Percentiles rank a stretch among this genome's conserved stretches.
phyloP scores from a whole-genome alignment of 1,140 invertebrate genomes.

The Cydia amplana region DNA sequence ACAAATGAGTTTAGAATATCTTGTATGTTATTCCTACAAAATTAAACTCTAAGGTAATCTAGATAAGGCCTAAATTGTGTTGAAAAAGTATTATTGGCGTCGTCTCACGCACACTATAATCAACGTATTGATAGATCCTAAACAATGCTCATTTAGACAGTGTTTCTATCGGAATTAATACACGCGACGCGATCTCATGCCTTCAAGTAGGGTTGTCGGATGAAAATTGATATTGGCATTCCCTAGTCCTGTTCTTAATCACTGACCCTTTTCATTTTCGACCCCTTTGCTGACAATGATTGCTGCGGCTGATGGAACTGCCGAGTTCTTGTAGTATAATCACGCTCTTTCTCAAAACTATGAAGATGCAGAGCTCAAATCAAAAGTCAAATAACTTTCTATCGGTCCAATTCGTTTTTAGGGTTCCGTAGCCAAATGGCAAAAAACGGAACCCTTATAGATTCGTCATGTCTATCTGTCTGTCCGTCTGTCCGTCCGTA shows the following conservation, averaged over 20 bases:
- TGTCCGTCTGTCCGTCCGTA: no score
- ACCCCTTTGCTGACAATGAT: no score
- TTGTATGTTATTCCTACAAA: background rate
- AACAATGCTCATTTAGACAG: slow-evolving; percentile 25
- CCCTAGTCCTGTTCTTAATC: background rate
- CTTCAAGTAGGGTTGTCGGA: slow-evolving; percentile 3
- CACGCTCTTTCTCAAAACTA: no score
- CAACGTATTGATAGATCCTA: slow-evolving; percentile 24
- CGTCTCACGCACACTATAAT: slow-evolving; percentile 15
- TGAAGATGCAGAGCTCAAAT: no score
- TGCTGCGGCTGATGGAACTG: no score
- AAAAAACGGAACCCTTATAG: no score
- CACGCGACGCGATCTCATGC: slow-evolving; percentile 27
- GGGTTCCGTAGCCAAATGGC: no score
- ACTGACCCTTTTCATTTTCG: background rate
- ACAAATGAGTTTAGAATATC: slow-evolving; percentile 28
- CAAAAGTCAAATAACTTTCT: no score
- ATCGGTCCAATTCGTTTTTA: no score
- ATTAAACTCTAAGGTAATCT: background rate
- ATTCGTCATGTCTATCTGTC: no score
- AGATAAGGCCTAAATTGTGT: background rate
- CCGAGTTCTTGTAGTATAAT: no score
- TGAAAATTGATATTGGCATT: background rate
- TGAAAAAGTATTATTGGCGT: background rate
- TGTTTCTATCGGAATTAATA: slow-evolving; percentile 24